Conservation (phyloP, 2,797 vertebrate genomes). For the Garrulus glandarius region DNA sequence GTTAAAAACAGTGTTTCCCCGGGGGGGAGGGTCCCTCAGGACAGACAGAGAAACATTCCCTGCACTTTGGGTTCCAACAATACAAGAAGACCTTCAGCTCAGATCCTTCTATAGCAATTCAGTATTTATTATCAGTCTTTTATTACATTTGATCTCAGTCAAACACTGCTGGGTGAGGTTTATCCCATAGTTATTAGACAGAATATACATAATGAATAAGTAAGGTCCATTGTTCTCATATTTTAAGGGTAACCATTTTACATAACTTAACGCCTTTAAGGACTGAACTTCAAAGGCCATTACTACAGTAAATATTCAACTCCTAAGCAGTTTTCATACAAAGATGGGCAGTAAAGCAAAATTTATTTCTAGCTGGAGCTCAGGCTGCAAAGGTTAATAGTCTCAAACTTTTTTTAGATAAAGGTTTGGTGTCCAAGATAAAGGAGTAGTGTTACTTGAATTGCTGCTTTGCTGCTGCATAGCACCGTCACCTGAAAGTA, state of each 20-base stretch:
- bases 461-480: background rate
- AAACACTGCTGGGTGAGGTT: conserved; percentile 12
- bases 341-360: background rate
- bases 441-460: background rate
- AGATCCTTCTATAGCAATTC: background rate
- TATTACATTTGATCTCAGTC: conserved; percentile 17
- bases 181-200: conserved; percentile 13
- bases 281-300: conserved; percentile 47
- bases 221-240: conserved; percentile 30
- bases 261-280: conserved; percentile 15
- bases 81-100: background rate
- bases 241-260: conserved; percentile 60
- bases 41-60: too few relatives aligned
- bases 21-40: too few relatives aligned
- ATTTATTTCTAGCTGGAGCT: background rate
- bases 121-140: conserved; percentile 2
- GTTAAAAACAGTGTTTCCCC: too few relatives aligned
- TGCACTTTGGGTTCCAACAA: too few relatives aligned
- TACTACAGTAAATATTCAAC: conserved; percentile 58
- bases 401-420: background rate
- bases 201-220: conserved; percentile 24
- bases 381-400: background rate
- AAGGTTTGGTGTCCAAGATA: background rate
- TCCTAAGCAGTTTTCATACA: conserved; percentile 53
- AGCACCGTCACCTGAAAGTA: background rate